These are phyloP conservation scores for Physocephala rufipes DNA, from an alignment of 2,888 invertebrate species.

Conservation along the genomic window DNA sequence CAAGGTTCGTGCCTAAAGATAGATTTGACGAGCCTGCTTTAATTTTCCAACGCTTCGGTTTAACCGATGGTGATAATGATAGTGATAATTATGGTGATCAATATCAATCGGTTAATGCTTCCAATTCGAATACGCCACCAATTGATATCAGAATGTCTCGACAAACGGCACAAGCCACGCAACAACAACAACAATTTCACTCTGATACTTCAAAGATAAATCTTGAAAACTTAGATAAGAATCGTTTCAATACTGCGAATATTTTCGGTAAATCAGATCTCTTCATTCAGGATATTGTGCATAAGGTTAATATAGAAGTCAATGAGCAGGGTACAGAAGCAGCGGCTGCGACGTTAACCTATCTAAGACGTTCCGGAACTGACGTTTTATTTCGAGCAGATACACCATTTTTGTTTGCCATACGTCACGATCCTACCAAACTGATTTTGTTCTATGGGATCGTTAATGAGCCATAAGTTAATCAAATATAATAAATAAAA, in stretches of 20 bases:
- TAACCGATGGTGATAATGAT: conserved; percentile 1
- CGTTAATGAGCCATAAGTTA: conserved; percentile 68
- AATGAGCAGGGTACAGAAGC: conserved; percentile 76
- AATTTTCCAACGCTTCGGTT: conserved; percentile 45
- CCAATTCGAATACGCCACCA: not conserved
- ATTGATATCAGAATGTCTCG: conserved; percentile 24
- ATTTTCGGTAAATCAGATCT: conserved; percentile 59
- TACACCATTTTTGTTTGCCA: conserved; percentile 75
- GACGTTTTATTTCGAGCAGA: conserved; percentile 68
- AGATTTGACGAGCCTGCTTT: conserved; percentile 43
- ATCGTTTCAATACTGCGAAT: conserved; percentile 70
- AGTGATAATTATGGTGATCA: not conserved
- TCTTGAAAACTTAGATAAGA: conserved; percentile 69
- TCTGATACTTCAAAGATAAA: conserved; percentile 1
- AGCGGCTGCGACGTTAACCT: conserved; percentile 70
- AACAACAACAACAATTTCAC: conserved; percentile 57
- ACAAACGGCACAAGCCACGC: no score
- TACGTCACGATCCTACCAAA: conserved; percentile 72
- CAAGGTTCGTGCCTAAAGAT: conserved; percentile 31
- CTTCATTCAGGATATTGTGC: conserved; percentile 70
- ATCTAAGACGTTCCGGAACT: conserved; percentile 69
- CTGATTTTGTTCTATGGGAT: conserved; percentile 75
- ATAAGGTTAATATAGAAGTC: conserved; percentile 71
- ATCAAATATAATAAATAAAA: no score
- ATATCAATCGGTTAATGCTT: not conserved